Conservation (phyloP, 2,888 invertebrate genomes). For the Gandaritis pyraliata region DNA sequence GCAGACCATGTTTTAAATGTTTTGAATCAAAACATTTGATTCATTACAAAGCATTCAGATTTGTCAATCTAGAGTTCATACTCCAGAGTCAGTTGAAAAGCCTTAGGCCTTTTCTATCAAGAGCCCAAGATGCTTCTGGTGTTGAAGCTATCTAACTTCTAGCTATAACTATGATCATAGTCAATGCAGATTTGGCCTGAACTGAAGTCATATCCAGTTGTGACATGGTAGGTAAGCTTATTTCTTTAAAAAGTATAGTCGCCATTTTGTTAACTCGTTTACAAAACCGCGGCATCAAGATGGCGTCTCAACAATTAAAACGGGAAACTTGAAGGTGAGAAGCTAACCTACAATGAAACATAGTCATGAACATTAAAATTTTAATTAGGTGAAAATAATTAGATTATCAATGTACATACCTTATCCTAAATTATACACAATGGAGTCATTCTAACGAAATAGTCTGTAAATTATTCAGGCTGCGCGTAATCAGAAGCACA, state of each 20-base stretch:
- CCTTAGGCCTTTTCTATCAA: too few species aligned
- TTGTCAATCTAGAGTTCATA: too few species aligned
- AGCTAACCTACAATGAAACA: conserved; percentile 48
- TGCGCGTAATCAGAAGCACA: conserved; percentile 74
- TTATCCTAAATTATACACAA: conserved; percentile 62
- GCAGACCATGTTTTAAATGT: too few species aligned
- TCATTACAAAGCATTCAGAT: too few species aligned
- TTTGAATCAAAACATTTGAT: too few species aligned
- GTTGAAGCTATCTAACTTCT: too few species aligned
- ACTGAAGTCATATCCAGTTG: too few species aligned
- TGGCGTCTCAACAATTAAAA: conserved; percentile 10
- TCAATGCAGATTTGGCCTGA: too few species aligned
- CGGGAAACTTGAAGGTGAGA: neutral
- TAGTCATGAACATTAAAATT: conserved; percentile 58
- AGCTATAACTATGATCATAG: too few species aligned
- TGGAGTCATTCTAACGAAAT: conserved; percentile 76
- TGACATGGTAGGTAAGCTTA: too few species aligned
- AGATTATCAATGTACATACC: conserved; percentile 56
- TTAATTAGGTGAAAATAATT: conserved; percentile 71
- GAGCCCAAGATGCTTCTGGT: too few species aligned
- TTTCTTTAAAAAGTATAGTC: neutral
- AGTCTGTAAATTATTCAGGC: conserved; percentile 77
- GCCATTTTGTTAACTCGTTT: conserved; percentile 17
- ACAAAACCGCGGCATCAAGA: conserved; percentile 11
- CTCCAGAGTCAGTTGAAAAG: too few species aligned